Evolutionary conservation across 2,797 vertebrate genomes (phyloP), one percentile per base, ranked within the genome.

Genomic region (Pyrocephalus nanus): DNA sequence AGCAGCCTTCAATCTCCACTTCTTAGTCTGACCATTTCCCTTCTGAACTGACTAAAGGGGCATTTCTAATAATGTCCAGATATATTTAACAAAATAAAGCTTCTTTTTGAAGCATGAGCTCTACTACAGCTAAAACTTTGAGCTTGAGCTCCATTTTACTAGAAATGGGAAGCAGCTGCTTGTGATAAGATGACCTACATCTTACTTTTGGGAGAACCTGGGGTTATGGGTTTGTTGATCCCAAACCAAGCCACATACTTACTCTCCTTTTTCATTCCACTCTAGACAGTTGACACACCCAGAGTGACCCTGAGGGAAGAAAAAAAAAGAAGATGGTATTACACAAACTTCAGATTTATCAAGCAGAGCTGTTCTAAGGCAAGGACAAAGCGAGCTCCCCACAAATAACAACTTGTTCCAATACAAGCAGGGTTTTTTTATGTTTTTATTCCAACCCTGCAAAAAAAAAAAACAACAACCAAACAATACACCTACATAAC

Each of bases 271-370:
- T 97, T 99, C 99, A 55, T 99, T 99, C 99, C 99, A 99, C 96
- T 99, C 99, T 96, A 99, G 98, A 97, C 99, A 99, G 98, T 99
- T 99, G 92, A 99, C 99, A 97, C 99, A 99, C 78, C 99, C 99
- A n/a, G 99, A 99, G 92, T 99, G 99, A 95, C 99, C 99, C 99
- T 99, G 97, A 94, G 54, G 22, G 42, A 93, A 90, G 11, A 15
- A 21, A 42, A 53, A 40, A 40, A 40, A 15, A 40, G 64, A 94
- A 94, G 74, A 94, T 6, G 82, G 64, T 14, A 77, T 97, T 86
- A 97, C 79, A 93, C 67, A 86, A 81, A 94, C 74, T 79, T 79
- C 66, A 76, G 74, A 72, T 53, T 91, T 58, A 90, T 77, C 86
- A 86, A 77, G 65, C 53, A 82, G 73, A 90, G 89, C 34, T 89